Evolutionary conservation across 2,113 vertebrate genomes (phyloP).

Genomic region (Lophura nycthemera): DNA sequence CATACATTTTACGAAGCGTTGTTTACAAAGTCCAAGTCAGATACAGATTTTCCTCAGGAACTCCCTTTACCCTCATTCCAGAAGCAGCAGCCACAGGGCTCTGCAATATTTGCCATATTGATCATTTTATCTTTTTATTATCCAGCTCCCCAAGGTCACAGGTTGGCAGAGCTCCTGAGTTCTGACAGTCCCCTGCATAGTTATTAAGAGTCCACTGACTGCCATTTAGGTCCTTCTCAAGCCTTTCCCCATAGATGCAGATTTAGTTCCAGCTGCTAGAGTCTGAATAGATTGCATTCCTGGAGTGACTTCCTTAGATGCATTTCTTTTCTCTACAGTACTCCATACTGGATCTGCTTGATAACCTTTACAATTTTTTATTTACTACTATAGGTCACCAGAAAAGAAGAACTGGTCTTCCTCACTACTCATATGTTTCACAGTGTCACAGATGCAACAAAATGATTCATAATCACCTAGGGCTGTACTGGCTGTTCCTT

Average conservation of each 20-base stretch:
- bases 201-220: neutral
- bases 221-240: neutral
- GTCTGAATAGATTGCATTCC: neutral
- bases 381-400: neutral
- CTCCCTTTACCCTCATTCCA: neutral
- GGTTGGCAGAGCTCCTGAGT: neutral
- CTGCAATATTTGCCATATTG: neutral
- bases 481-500: neutral
- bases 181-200: neutral
- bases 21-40: neutral
- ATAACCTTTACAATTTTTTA: neutral
- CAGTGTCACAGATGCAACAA: neutral
- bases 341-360: neutral
- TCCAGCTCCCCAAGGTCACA: accelerated
- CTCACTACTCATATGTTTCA: neutral
- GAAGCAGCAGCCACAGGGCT: neutral
- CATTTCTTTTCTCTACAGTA: neutral
- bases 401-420: neutral
- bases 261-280: neutral
- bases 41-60: accelerated
- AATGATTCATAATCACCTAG: neutral
- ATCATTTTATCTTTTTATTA: neutral
- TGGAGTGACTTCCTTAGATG: neutral
- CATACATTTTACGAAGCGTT: neutral
- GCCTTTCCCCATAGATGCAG: neutral